phyloP scores from a whole-genome alignment of 2,888 invertebrate genomes.

The Teleogryllus oceanicus region DNA sequence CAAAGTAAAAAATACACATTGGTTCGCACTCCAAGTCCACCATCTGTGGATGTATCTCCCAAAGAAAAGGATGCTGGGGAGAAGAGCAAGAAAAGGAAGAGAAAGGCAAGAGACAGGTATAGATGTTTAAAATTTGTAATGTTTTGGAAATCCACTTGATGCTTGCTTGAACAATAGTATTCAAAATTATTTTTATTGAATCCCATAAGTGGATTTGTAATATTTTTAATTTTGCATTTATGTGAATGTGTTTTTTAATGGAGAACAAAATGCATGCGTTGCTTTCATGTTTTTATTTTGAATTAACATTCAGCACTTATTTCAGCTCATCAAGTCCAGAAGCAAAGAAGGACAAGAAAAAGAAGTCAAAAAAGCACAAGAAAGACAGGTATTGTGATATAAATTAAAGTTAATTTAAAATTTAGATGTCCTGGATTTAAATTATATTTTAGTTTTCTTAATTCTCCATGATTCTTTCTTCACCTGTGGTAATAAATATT shows the following conservation, averaged over 20 bases:
- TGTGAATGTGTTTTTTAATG: no score
- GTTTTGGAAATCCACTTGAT: neutral
- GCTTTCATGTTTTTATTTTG: no score
- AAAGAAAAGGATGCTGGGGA: conserved; percentile 48
- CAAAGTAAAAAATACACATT: conserved; percentile 63
- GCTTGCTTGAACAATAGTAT: no score
- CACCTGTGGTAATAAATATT: conserved; percentile 12
- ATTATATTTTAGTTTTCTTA: conserved; percentile 18
- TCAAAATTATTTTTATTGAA: no score
- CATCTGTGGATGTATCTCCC: conserved; percentile 23
- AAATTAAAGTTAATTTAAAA: conserved; percentile 19
- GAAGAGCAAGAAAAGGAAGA: conserved; percentile 48
- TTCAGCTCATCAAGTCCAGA: conserved; percentile 42
- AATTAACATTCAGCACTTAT: conserved; percentile 19
- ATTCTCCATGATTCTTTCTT: conserved; percentile 23
- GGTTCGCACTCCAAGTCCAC: conserved; percentile 68
- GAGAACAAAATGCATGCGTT: no score
- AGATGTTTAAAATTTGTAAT: neutral
- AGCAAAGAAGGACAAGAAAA: conserved; percentile 57
- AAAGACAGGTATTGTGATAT: conserved; percentile 57
- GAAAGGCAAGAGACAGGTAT: conserved; percentile 41
- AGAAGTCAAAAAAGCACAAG: conserved; percentile 67
- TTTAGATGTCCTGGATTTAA: conserved; percentile 9
- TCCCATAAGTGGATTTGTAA: no score
- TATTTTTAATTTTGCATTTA: no score